Evolutionary conservation across 2,797 vertebrate species (phyloP), one percentile per base, ranked within the genome.

Genomic region (Danio kyathit): DNA sequence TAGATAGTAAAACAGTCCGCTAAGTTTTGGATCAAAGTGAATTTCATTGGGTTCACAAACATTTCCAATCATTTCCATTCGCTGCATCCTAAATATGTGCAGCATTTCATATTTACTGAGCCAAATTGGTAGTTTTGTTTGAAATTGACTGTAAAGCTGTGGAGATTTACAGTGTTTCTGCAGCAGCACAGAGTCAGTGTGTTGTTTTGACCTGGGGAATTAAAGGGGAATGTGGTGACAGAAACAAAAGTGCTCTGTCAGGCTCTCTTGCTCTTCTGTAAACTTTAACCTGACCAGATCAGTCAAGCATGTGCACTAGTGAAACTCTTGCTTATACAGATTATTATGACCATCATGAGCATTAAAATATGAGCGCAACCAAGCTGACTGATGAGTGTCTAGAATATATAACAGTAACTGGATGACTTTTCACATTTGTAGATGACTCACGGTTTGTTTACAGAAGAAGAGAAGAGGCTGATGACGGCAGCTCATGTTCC

Each of bases 161-260:
- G n/a, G 66, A 64, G 19, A n/a, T 13, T 38, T 64, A 10, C 38
- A 61, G 43, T 70, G n/a, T 76, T 64, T 82, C 59, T 76, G 49
- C 16, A 41, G 57, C 41, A 48, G 38, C 21, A 76, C 66, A 40
- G 41, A 29, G 10, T 60, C 21, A 16, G 44, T 17, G 44, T 69
- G 43, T 49, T 38, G 7, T 54, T n/a, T 29, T 64, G 29, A 73
- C 67, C 12, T 8, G 0, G 71, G 79, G 74, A 78, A 29, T 48
- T 19, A 29, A 43, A 43, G 61, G 61, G 6, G 70, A 40, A 59
- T 60, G 60, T 66, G 48, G 44, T 13, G 11, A 2, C 21, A 82
- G 72, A 70, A 70, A 72, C 56, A 73, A 59, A 57, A 73, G 67
- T 48, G 63, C 29, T 64, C 49, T 77, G 74, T 82, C 74, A 82